These are phyloP conservation scores for Pseudomyrmex sp. DNA, from an alignment of 1,140 invertebrate genomes.

Conservation along the genomic window DNA sequence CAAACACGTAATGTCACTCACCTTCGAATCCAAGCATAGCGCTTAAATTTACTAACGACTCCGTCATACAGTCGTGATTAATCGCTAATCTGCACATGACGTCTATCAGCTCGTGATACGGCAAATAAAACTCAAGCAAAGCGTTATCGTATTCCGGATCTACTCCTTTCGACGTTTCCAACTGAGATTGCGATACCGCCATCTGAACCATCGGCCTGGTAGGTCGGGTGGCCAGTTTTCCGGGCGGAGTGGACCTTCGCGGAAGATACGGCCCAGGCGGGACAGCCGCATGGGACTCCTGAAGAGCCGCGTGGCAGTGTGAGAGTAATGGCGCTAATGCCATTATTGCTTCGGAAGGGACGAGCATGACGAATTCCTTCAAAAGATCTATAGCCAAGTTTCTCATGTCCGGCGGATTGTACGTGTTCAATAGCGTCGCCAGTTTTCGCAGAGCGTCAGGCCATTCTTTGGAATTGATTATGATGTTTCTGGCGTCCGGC, in stretches of 20 bases:
- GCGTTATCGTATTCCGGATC: slow-evolving; percentile 93
- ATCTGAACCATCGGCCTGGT: slow-evolving; percentile 95
- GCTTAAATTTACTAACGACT: slow-evolving; percentile 92
- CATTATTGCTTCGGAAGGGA: slow-evolving; percentile 92
- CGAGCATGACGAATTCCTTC: slow-evolving; percentile 93
- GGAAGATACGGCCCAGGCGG: slow-evolving; percentile 91
- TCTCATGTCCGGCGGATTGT: slow-evolving; percentile 94
- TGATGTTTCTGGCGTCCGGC: slow-evolving; percentile 88
- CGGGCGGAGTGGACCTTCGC: slow-evolving; percentile 86
- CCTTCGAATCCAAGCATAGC: slow-evolving; percentile 95
- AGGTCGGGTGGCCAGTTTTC: slow-evolving; percentile 88
- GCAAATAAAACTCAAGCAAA: slow-evolving; percentile 91
- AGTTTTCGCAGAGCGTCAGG: slow-evolving; percentile 93
- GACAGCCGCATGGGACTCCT: slow-evolving; percentile 91
- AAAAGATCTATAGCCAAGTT: slow-evolving; percentile 93
- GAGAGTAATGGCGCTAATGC: slow-evolving; percentile 93
- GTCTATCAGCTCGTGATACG: slow-evolving; percentile 94
- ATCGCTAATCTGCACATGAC: slow-evolving; percentile 95
- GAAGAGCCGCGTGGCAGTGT: slow-evolving; percentile 93
- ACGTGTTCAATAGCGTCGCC: slow-evolving; percentile 95
- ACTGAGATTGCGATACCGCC: slow-evolving; percentile 91
- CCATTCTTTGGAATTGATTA: slow-evolving; percentile 92
- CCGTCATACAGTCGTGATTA: slow-evolving; percentile 91
- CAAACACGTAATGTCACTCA: slow-evolving; percentile 29
- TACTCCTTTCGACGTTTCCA: slow-evolving; percentile 89